These are phyloP conservation scores for Lagria hirta DNA, from an alignment of 2,888 invertebrate genomes.

Conservation along the genomic window DNA sequence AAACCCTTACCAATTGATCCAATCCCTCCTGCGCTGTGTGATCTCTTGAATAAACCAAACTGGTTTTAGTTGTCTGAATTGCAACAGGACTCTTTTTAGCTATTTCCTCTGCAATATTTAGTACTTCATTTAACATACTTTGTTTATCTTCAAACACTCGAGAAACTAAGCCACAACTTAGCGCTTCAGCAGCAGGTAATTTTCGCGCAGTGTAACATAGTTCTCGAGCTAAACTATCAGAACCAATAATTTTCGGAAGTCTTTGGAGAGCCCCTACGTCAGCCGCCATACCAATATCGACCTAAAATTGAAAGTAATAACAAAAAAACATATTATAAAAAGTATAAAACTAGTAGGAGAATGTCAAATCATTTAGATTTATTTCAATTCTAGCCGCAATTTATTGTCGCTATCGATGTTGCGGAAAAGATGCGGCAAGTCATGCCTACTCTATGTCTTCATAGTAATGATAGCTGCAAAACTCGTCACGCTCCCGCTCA, in stretches of 20 bases:
- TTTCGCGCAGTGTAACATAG: conserved; percentile 84
- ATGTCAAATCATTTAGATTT: no score
- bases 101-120: conserved; percentile 76
- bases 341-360: conserved; percentile 2
- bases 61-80: conserved; percentile 86
- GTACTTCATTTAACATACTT: conserved; percentile 68
- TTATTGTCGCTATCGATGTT: no score
- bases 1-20: conserved; percentile 80
- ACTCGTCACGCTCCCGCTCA: no score
- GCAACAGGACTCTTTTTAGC: conserved; percentile 92
- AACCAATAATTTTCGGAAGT: conserved; percentile 88
- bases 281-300: conserved; percentile 85
- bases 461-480: no score
- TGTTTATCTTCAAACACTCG: conserved; percentile 69
- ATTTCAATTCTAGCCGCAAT: no score
- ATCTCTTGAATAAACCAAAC: conserved; percentile 82
- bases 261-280: conserved; percentile 95
- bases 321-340: neutral
- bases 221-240: conserved; percentile 83
- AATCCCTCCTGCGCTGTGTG: conserved; percentile 84
- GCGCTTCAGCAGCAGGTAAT: conserved; percentile 78
- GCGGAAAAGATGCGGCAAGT: no score
- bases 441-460: no score
- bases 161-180: conserved; percentile 80
- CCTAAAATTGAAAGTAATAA: conserved; percentile 40